These are phyloP conservation scores for Diceros bicornis DNA, from an alignment of 2,797 vertebrate species.

Conservation along the genomic window DNA sequence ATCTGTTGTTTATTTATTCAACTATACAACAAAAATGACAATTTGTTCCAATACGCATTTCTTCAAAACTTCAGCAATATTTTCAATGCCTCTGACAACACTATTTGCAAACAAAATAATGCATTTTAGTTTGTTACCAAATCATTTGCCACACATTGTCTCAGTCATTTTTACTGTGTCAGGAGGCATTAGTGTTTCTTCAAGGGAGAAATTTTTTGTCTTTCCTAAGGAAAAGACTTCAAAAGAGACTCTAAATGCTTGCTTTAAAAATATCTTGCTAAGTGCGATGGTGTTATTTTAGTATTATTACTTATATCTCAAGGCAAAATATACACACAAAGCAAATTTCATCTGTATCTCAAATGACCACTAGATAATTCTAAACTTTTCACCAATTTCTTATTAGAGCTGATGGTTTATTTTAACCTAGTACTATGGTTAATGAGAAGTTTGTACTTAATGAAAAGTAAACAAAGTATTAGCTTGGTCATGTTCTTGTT, in stretches of 20 bases:
- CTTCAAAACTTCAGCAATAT: background rate
- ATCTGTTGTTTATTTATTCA: background rate
- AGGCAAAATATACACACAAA: background rate
- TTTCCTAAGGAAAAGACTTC: constrained; percentile 39
- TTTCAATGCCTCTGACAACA: background rate
- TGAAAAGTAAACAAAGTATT: background rate
- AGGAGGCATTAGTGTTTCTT: background rate
- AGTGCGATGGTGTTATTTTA: constrained; percentile 36
- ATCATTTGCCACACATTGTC: background rate
- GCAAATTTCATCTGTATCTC: background rate
- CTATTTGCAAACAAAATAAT: constrained; percentile 35
- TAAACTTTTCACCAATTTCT: background rate
- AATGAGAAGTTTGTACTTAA: background rate
- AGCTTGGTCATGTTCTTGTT: background rate
- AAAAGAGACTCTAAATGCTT: background rate
- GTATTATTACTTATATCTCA: background rate
- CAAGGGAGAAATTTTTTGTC: background rate
- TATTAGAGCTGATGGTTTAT: background rate
- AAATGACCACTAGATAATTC: background rate
- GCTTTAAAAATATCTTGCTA: constrained; percentile 35
- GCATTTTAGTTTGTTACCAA: constrained; percentile 13
- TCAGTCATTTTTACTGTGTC: constrained; percentile 8
- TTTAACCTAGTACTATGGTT: background rate
- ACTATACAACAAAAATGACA: background rate
- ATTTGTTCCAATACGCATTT: background rate